These are phyloP conservation scores for Muntiacus muntjak DNA, from an alignment of 2,113 vertebrate genomes.

Conservation along the genomic window DNA sequence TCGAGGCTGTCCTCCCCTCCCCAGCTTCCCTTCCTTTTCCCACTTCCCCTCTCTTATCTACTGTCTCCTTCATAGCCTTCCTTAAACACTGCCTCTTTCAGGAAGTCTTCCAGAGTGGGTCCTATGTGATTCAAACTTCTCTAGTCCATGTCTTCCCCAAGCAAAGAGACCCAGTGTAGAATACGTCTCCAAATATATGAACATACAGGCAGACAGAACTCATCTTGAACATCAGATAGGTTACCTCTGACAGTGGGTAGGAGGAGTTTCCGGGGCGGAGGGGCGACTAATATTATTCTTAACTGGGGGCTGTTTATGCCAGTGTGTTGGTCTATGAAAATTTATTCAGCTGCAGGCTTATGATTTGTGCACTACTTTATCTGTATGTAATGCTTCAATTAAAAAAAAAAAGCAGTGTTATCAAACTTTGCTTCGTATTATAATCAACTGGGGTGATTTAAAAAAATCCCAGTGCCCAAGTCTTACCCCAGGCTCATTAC, in stretches of 20 bases:
- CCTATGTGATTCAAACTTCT: neutral
- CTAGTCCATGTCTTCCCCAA: neutral
- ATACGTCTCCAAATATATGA: accelerated
- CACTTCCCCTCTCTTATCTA: neutral
- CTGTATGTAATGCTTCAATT: neutral
- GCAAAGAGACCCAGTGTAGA: neutral
- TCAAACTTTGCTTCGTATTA: neutral
- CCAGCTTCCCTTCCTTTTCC: neutral
- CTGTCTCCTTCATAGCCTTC: neutral
- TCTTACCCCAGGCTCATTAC: neutral
- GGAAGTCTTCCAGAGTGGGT: neutral
- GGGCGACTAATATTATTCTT: neutral
- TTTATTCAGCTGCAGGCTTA: neutral
- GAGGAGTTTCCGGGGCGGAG: neutral
- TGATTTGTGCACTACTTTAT: neutral
- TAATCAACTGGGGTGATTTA: neutral
- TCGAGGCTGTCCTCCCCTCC: accelerated
- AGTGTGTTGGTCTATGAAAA: neutral
- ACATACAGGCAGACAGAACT: neutral
- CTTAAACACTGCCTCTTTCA: neutral
- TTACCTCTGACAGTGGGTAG: neutral
- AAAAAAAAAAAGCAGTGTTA: neutral
- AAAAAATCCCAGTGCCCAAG: neutral
- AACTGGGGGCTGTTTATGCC: no score
- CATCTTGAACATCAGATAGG: neutral